Base-by-base conservation (phyloP, 2,888 invertebrate species). In the Drosophila robusta region DNA sequence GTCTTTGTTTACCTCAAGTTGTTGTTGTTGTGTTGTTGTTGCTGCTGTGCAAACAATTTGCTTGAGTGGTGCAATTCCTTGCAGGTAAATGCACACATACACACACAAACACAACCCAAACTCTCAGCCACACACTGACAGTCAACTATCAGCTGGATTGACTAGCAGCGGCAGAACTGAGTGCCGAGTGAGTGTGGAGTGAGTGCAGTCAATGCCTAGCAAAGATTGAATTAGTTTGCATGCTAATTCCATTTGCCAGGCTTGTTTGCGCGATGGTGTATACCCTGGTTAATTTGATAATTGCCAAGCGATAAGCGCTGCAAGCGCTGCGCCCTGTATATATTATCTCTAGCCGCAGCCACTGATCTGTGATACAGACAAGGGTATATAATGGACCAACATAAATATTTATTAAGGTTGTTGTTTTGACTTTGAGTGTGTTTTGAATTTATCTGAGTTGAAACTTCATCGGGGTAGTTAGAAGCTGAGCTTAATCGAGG, bases 31-130 rank as follows among this genome's bases (percentile, higher is more conserved):
- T 8, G 61, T 3, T 34, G 39, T 47, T 57, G 62, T 12, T 55
- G 56, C 22, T 64, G 45, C 26, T 55, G 41, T 41, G 62, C 70
- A 67, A 77, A 78, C 78, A 80, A 80, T 78, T 80, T 74, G 61
- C 78, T 74, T 74, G 75, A 78, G 68, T 78, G 81, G 74, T 67
- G 73, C 67, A 74, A 47, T 65, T 70, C 36, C 78, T 74, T 57
- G 60, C 67, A 78, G 81, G 70, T 65, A 77, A 73, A 73, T 61
- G 47, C 63, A 63, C 45, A 50, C 51, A n/a, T n/a, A 46, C 39
- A 22, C 38, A 38, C 38, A 26, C 24, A 47, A 38, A 34, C 41
- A 49, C 32, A 38, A 9, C 14, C 38, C 42, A 36, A 47, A 32
- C 32, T 32, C 8, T 38, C 9, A 52, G 26, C 7, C 16, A 24